These are phyloP conservation scores for Lepus townsendii DNA, from an alignment of 2,797 vertebrate species.

Conservation along the genomic window DNA sequence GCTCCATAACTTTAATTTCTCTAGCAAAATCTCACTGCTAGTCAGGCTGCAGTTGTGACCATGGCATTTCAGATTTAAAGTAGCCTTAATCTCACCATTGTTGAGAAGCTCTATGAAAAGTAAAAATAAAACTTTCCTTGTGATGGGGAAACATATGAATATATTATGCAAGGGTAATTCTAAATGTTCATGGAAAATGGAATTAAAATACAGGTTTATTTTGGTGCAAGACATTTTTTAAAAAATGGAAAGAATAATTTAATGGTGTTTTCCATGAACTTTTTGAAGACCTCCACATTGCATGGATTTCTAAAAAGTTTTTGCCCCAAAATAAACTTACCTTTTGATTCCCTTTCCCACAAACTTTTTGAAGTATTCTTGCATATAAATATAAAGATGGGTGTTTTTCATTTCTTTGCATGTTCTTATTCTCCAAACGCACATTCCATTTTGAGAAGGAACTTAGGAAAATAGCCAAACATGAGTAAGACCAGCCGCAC, in stretches of 20 bases:
- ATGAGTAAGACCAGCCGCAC: conserved; percentile 17
- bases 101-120: not conserved
- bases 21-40: not conserved
- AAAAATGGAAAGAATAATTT: too few species aligned
- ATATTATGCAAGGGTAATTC: not conserved
- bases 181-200: too few species aligned
- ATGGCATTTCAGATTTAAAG: not conserved
- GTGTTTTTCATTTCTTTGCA: conserved; percentile 18
- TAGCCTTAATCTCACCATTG: not conserved
- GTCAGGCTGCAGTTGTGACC: not conserved
- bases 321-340: too few species aligned
- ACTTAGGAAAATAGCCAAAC: conserved; percentile 52
- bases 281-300: too few species aligned
- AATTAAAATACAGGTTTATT: too few species aligned
- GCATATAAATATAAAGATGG: not conserved
- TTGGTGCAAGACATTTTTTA: too few species aligned
- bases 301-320: too few species aligned
- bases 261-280: too few species aligned
- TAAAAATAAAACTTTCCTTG: conserved; percentile 7
- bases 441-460: conserved; percentile 51
- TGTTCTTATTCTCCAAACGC: not conserved
- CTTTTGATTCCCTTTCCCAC: too few species aligned
- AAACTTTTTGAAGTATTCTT: too few species aligned
- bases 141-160: not conserved
- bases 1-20: too few species aligned